Evolutionary conservation across 2,888 invertebrate genomes (phyloP), one percentile per base, ranked within the genome.

Genomic region (Papilio demoleus): DNA sequence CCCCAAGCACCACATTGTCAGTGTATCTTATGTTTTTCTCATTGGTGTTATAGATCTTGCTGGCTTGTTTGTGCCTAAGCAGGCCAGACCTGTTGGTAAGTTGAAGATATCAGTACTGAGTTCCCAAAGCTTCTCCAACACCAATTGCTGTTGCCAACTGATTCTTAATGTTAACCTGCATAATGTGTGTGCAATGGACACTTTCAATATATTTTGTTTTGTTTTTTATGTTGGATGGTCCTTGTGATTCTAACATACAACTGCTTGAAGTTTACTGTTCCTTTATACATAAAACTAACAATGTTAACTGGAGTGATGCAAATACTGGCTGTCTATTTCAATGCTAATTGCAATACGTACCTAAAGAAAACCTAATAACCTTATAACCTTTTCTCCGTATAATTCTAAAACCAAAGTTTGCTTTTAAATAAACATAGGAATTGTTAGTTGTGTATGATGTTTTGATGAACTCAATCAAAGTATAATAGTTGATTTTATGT

Each of bases 71-170:
- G 94, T 94, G 94, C 94, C 94, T 94, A 94, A 93, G 93, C 92
- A 94, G 94, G 94, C 94, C 94, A 94, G 94, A 94, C 93, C 94
- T 94, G 92, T 93, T 94, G 94, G 94, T 94, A 94, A 94, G 94
- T 94, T 82, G 86, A 90, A 88, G 87, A 70, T 42, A 62, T 88
- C 79, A 77, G 81, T 83, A 84, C 77, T 81, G 86, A 86, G 84
- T 88, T 90, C 83, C 77, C 81, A 82, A 78, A 83, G 90, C 91
- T 90, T 90, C 81, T 83, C 81, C 83, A 84, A 86, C 86, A 86
- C 83, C 82, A 82, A 87, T 87, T 71, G 88, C 89, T 90, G 86
- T 86, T 84, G 85, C 88, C 80, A 85, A 87, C 86, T 90, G 86
- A 82, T 81, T 76, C 76, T n/a, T n/a, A 83, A 82, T 79, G 82